phyloP scores from a whole-genome alignment of 2,888 invertebrate species.

The Ophion ventricosus region DNA sequence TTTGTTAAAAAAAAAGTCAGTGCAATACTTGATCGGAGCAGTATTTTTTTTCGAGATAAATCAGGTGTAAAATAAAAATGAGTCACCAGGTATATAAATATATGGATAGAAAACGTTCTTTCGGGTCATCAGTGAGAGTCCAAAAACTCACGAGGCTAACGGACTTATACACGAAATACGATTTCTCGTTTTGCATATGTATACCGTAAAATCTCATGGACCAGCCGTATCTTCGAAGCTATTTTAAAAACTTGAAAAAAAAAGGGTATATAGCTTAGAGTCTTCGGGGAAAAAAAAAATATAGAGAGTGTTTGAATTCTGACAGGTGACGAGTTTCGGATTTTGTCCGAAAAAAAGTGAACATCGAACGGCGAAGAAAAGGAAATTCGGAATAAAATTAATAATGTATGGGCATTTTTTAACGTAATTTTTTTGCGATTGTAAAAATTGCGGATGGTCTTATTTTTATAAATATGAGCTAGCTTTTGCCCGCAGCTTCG shows the following conservation, averaged over 20 bases:
- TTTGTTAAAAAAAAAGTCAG: too few species aligned
- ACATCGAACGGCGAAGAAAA: too few species aligned
- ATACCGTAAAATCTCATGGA: slow-evolving; percentile 13
- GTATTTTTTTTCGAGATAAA: background rate
- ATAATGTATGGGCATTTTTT: too few species aligned
- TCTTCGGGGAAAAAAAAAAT: background rate
- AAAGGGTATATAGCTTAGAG: background rate
- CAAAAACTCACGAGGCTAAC: background rate
- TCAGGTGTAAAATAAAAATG: too few species aligned
- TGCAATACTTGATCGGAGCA: too few species aligned
- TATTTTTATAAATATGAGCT: too few species aligned
- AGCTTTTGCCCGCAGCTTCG: too few species aligned
- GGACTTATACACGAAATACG: background rate
- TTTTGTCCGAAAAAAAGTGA: background rate
- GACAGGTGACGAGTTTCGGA: background rate
- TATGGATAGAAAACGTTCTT: background rate
- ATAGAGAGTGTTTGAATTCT: background rate
- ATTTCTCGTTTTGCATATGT: slow-evolving; percentile 37
- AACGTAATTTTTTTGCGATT: too few species aligned
- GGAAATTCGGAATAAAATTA: too few species aligned
- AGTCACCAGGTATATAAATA: background rate
- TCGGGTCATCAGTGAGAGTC: slow-evolving; percentile 1
- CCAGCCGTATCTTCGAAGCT: background rate
- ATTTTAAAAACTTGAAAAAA: background rate
- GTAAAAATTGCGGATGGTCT: too few species aligned